Evolutionary conservation across 2,797 vertebrate genomes (phyloP).

Genomic region (Poecile montanus): DNA sequence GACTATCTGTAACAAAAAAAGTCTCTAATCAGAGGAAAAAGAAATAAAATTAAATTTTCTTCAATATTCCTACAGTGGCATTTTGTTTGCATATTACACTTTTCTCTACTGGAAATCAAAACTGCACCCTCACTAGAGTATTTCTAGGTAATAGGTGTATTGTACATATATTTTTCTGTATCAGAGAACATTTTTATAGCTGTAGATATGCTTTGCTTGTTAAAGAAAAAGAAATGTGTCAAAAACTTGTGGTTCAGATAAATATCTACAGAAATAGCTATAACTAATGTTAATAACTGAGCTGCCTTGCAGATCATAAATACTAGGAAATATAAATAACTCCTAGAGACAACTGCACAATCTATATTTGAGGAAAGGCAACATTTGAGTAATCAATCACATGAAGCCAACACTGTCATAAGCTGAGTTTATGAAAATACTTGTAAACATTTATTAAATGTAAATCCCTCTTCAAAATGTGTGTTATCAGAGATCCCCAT

Average conservation of each 20-base stretch:
- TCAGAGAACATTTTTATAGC: slow-evolving; percentile 73
- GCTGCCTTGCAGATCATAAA: slow-evolving; percentile 79
- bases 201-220: slow-evolving; percentile 69
- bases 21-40: not conserved
- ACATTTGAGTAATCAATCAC: slow-evolving; percentile 76
- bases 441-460: slow-evolving; percentile 88
- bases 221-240: slow-evolving; percentile 76
- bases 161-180: slow-evolving; percentile 73
- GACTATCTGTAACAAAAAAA: not conserved
- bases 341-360: slow-evolving; percentile 69
- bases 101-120: slow-evolving; percentile 49
- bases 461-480: slow-evolving; percentile 81
- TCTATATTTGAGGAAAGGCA: slow-evolving; percentile 74
- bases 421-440: slow-evolving; percentile 88
- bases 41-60: not conserved
- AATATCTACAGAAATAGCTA: slow-evolving; percentile 71
- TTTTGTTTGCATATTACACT: slow-evolving; percentile 55
- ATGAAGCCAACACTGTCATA: slow-evolving; percentile 80
- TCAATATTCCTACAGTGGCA: not conserved
- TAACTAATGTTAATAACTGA: slow-evolving; percentile 82
- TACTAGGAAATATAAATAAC: slow-evolving; percentile 75
- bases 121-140: slow-evolving; percentile 54
- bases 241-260: slow-evolving; percentile 72
- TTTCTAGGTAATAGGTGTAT: slow-evolving; percentile 69
- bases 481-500: slow-evolving; percentile 43